phyloP scores from a whole-genome alignment of 2,113 vertebrate genomes.

The Heptranchias perlo region DNA sequence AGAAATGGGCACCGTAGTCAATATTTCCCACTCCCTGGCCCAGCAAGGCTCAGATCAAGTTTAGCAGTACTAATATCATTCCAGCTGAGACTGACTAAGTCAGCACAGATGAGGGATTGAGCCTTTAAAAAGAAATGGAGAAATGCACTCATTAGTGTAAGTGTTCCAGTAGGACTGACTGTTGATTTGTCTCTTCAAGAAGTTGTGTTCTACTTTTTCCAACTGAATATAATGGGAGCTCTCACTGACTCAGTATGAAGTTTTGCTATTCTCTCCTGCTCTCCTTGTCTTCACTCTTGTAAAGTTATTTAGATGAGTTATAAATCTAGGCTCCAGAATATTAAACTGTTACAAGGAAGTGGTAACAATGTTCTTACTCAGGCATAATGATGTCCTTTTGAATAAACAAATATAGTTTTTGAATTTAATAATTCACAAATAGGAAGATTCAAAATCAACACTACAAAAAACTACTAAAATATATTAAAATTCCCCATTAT shows the following conservation, averaged over 20 bases:
- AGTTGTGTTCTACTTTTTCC: neutral
- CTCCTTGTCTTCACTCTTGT: too few species aligned
- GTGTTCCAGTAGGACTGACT: neutral
- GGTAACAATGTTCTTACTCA: conserved; percentile 7
- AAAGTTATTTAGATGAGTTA: neutral
- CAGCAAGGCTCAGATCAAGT: neutral
- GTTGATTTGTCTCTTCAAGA: neutral
- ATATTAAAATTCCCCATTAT: neutral
- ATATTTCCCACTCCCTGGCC: neutral
- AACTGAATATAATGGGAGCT: neutral
- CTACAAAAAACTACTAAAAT: neutral
- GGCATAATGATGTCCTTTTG: too few species aligned
- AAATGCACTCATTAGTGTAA: too few species aligned
- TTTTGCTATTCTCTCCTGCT: neutral
- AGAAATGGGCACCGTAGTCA: neutral
- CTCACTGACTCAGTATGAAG: too few species aligned
- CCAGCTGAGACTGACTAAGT: neutral
- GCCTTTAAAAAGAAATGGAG: neutral
- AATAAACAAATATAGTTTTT: neutral
- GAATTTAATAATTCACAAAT: neutral
- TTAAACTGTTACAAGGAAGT: neutral
- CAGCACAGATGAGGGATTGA: neutral
- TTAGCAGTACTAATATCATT: neutral
- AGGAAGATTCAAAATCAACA: neutral
- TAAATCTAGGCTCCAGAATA: neutral